Conservation (phyloP, 2,113 vertebrate genomes). For the Amia ocellicauda region DNA sequence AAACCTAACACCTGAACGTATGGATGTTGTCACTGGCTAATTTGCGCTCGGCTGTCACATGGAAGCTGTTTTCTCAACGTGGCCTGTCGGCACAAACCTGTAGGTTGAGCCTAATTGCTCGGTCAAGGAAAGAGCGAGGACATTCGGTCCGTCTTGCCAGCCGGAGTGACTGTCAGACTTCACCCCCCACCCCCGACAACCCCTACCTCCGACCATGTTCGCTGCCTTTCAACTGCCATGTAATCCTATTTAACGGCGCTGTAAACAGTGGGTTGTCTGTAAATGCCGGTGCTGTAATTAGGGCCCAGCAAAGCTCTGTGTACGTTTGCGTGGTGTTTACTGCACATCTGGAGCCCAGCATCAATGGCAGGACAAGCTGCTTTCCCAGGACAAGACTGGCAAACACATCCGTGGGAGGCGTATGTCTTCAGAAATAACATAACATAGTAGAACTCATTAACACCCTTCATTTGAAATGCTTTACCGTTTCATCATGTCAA, state of each 20-base stretch:
- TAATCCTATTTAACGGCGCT: not conserved
- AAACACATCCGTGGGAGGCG: too few species aligned
- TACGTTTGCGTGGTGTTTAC: not conserved
- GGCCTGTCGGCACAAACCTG: not conserved
- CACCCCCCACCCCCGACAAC: constrained; percentile 36
- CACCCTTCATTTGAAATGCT: constrained; percentile 26
- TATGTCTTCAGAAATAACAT: too few species aligned
- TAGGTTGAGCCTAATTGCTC: not conserved
- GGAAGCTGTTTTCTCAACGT: not conserved
- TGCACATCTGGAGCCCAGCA: constrained; percentile 31
- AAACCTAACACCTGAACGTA: too few species aligned
- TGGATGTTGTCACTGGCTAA: too few species aligned
- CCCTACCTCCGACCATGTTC: too few species aligned
- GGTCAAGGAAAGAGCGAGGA: not conserved
- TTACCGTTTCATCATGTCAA: constrained; percentile 50
- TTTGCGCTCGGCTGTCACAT: too few species aligned
- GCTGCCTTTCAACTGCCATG: not conserved
- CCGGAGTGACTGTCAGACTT: not conserved
- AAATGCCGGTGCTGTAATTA: constrained; percentile 15
- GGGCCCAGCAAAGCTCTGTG: not conserved
- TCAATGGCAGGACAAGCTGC: not conserved
- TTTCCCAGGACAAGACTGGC: too few species aligned
- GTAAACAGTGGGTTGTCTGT: constrained; percentile 10
- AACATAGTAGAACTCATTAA: constrained; percentile 45
- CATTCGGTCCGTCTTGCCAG: not conserved